phyloP scores from a whole-genome alignment of 2,113 vertebrate genomes.

The Periophthalmodon schlosseri region DNA sequence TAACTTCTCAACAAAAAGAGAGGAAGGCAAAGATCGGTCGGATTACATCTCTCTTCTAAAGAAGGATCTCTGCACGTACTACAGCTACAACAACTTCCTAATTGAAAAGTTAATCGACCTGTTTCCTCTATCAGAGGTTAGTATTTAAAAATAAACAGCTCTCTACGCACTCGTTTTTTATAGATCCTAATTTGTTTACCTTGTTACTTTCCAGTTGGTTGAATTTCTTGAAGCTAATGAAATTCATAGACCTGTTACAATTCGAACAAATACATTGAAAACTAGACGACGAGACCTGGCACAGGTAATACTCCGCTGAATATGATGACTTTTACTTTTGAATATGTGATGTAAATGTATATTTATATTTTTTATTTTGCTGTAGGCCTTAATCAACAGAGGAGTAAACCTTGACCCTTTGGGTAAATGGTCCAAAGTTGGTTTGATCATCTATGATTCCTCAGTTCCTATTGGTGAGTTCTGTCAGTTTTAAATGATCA shows the following conservation, averaged over 20 bases:
- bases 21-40: conserved; percentile 82
- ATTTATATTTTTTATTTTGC: conserved; percentile 11
- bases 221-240: conserved; percentile 96
- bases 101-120: conserved; percentile 88
- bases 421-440: conserved; percentile 97
- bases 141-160: neutral
- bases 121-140: conserved; percentile 91
- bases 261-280: conserved; percentile 95
- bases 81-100: conserved; percentile 92
- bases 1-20: conserved; percentile 84
- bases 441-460: conserved; percentile 94
- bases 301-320: conserved; percentile 77
- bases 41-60: conserved; percentile 86
- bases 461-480: conserved; percentile 91
- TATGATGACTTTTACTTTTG: neutral
- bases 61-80: conserved; percentile 90
- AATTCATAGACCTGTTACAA: conserved; percentile 91
- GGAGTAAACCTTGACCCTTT: conserved; percentile 95
- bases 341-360: neutral
- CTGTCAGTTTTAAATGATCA: neutral
- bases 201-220: conserved; percentile 77
- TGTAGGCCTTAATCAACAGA: conserved; percentile 93
- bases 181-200: neutral
- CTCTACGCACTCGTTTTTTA: neutral
- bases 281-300: conserved; percentile 93